Base-by-base conservation (phyloP, 2,113 vertebrate species). In the Sturnira hondurensis region DNA sequence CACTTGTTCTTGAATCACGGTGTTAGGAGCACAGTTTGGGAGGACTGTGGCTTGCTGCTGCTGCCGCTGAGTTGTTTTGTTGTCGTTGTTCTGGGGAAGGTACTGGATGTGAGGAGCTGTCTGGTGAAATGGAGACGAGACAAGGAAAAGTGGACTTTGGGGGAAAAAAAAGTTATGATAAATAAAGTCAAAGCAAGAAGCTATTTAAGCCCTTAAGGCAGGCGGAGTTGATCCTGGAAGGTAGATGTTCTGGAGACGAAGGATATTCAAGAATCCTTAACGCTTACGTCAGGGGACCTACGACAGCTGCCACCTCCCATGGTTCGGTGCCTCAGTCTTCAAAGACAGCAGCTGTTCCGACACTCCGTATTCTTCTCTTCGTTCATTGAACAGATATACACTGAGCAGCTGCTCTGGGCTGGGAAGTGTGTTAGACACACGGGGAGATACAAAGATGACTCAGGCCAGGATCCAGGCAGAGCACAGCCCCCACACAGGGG, bases 381-480 rank as follows among this genome's bases (percentile, higher is more conserved):
- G 78, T 96, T 93, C 96, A 96, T 88, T 94, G 86, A 96, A 36
- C 97, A 95, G 61, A 83, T 96, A 71, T 28, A 93, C 74, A 83
- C n/a, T 45, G 88, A 96, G 80, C 97, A 97, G 91, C 78, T 97
- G 89, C 83, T 96, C 54, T 89, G 70, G 58, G 63, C 71, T 86
- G 70, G 82, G 61, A 65, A 96, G 93, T 68, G 68, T 93, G 89
- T 91, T 83, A 97, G 95, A 97, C 96, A 89, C 91, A 91, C 89
- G 1, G 41, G 68, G 81, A 93, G 89, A 86, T 54, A 50, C 2
- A 68, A 76, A 78, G 63, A 91, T 96, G 89, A 96, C 91, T 96
- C 91, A 93, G 85, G 92, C 7, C 47, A 78, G 50, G 71, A 94
- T 85, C 67, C 11, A 63, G 45, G 31, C 82, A 74, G 63, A 85